Percentiles rank a stretch among this genome's conserved stretches.
Evolutionary conservation across 53 echinoderm and acorn worm species (phyloP).

Genomic region (Paelopatides confundens): DNA sequence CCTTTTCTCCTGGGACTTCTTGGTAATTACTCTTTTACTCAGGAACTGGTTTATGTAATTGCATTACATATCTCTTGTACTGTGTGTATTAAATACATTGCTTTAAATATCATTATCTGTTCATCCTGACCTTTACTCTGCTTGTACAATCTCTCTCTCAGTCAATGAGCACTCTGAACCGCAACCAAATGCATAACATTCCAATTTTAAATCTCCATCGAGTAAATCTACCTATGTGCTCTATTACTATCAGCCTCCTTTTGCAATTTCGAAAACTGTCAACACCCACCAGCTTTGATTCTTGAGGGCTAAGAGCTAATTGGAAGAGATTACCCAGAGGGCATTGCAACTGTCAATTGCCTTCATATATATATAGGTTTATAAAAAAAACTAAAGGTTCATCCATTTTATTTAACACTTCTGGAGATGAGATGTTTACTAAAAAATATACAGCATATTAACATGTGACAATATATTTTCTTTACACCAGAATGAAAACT

Average conservation of each 20-base stretch:
- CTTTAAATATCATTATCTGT: constrained; percentile 1
- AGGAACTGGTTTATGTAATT: too few species aligned
- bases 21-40: too few species aligned
- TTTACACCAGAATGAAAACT: not conserved
- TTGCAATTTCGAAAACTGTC: constrained; percentile 30
- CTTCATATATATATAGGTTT: not conserved
- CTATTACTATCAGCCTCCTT: not conserved
- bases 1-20: too few species aligned
- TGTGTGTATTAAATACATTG: too few species aligned
- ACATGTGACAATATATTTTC: not conserved
- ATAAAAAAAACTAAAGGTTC: not conserved
- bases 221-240: not conserved
- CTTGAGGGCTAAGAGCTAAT: constrained; percentile 16
- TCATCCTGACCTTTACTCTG: not conserved
- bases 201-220: constrained; percentile 24
- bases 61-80: too few species aligned
- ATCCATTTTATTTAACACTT: not conserved
- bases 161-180: constrained; percentile 1
- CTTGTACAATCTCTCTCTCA: not conserved
- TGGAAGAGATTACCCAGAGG: constrained; percentile 39
- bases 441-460: not conserved
- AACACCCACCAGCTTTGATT: constrained; percentile 26
- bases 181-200: constrained; percentile 41
- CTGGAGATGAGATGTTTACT: not conserved
- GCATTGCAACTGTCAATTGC: constrained; percentile 8